Conservation (phyloP, 2,888 invertebrate genomes). For the Lycophotia porphyrea region DNA sequence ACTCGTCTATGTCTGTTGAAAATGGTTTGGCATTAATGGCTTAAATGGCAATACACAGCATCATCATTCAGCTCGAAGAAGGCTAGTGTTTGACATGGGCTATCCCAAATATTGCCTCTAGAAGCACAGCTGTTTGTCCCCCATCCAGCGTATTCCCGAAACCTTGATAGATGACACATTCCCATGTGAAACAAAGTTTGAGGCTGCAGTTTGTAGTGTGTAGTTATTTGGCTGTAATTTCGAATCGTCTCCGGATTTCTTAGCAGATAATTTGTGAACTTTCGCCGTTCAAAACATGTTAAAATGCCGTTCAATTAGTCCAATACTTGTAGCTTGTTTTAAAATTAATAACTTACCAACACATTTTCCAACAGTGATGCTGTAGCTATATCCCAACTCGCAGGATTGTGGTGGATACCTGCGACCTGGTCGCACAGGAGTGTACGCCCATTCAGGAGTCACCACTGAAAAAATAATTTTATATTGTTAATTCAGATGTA, state of each 20-base stretch:
- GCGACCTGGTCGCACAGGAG: slow-evolving; percentile 65
- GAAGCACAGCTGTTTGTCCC: too few species aligned
- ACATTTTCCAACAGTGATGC: slow-evolving; percentile 74
- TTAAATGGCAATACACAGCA: background rate
- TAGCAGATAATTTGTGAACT: background rate
- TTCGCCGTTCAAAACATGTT: background rate
- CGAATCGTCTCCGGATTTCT: background rate
- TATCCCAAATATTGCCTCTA: background rate
- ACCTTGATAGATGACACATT: background rate
- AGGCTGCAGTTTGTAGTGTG: background rate
- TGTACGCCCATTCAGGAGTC: slow-evolving; percentile 63
- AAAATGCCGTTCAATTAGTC: background rate
- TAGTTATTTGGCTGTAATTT: background rate
- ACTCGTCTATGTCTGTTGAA: slow-evolving; percentile 95
- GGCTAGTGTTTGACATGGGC: background rate
- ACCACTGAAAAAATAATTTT: slow-evolving; percentile 48
- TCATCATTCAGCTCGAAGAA: background rate
- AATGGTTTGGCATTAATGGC: background rate
- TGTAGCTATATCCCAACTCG: slow-evolving; percentile 82
- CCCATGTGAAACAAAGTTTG: background rate
- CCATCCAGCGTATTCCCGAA: background rate
- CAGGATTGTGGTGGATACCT: slow-evolving; percentile 73
- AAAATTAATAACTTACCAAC: slow-evolving; percentile 76
- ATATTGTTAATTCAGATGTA: background rate
- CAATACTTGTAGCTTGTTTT: background rate